Evolutionary conservation across 2,797 vertebrate species (phyloP).

Genomic region (Psittacula derbiana): DNA sequence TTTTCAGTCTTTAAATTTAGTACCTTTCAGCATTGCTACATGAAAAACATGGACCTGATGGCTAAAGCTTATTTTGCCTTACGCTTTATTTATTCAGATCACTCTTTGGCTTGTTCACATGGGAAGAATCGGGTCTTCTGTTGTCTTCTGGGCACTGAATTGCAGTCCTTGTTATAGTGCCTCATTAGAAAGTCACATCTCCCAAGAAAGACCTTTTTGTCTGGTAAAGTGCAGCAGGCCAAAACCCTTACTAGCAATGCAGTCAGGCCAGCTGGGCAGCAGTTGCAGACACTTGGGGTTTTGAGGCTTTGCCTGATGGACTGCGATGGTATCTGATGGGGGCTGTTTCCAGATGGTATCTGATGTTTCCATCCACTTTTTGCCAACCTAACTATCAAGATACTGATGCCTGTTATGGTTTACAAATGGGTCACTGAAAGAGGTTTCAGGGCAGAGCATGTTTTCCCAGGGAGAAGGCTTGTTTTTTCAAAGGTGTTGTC

Average conservation of each 20-base stretch:
- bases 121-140: background rate
- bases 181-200: background rate
- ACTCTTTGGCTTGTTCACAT: accelerated
- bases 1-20: background rate
- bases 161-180: background rate
- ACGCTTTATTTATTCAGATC: background rate
- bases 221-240: background rate
- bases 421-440: background rate
- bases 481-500: background rate
- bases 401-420: background rate
- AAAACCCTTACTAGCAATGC: accelerated
- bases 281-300: background rate
- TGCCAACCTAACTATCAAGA: background rate
- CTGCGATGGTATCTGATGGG: accelerated
- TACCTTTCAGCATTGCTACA: background rate
- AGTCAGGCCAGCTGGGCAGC: background rate
- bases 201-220: background rate
- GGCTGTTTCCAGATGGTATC: background rate
- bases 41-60: background rate
- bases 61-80: background rate
- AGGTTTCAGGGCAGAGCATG: background rate
- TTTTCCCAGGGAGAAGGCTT: background rate
- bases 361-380: background rate
- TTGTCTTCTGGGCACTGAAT: background rate
- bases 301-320: background rate